Evolutionary conservation across 1,140 invertebrate species (phyloP), one percentile per base, ranked within the genome.

Genomic region (Euwallacea fornicatus): DNA sequence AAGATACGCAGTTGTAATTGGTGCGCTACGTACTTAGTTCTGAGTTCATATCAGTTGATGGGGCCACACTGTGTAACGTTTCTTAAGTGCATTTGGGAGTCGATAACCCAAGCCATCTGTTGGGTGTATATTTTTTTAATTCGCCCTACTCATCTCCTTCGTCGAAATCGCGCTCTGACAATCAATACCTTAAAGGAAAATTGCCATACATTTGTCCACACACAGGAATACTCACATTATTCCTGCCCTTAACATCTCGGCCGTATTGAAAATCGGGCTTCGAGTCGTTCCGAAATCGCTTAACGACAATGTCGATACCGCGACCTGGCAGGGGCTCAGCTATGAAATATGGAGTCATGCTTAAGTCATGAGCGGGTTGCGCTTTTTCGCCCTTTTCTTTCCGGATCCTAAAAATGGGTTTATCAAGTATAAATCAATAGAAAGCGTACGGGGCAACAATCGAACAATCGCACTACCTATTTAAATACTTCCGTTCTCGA

Each of bases 281-380:
- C 21, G 55, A 13, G 8, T 16, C 6, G 4, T 16, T 58, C 55
- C 21, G 10, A 41, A 44, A 69, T 8, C 44, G 62, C 21, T 74
- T 72, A 6, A 63, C 54, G 7, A 78, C 47, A 69, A 72, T 68
- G 44, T 78, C 69, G 9, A 76, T 69, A 0, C 76, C 78, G 62
- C 63, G 64, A 13, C 72, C 73, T 2, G 75, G 72, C 21, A 73
- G 21, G n/a, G 77, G 75, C 13, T 67, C 44, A 13, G 72, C 72
- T 16, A 78, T 72, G 60, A 79, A 80, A 63, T 79, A 78, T 4
- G 80, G 80, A 21, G 75, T 69, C 42, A 81, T 59, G 70, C 76
- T 79, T 54, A 79, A 67, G 68, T 81, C 79, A 55, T 79, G 76
- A 43, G 69, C 55, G 8, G 74, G 66, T 50, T 69, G 67, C n/a